Conservation (phyloP, 2,113 vertebrate genomes). For the Elephantulus edwardii region DNA sequence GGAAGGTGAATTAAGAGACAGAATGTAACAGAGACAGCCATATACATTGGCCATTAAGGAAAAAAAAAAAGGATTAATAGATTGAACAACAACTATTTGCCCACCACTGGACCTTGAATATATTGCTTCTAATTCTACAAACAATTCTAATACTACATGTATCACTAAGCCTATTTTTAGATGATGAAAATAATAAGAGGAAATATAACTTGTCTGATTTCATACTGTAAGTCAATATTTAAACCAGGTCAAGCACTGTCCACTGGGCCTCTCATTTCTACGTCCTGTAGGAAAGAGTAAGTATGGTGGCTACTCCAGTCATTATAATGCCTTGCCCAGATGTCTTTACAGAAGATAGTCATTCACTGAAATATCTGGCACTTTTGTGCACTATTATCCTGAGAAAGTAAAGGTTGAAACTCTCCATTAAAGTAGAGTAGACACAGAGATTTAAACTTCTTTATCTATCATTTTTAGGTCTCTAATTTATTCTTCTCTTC, state of each 20-base stretch:
- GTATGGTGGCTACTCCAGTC: background rate
- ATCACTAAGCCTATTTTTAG: slow-evolving; percentile 9
- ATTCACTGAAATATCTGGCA: background rate
- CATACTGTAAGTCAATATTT: background rate
- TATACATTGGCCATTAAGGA: background rate
- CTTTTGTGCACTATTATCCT: background rate
- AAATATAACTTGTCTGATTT: background rate
- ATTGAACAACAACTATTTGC: background rate
- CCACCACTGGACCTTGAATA: background rate
- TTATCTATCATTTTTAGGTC: background rate
- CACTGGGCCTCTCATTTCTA: background rate
- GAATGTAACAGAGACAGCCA: background rate
- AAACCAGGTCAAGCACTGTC: background rate
- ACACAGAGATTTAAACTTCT: background rate
- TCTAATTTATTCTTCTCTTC: background rate
- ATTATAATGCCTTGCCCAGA: background rate
- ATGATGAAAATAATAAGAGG: background rate
- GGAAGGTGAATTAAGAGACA: background rate
- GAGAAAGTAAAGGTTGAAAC: background rate
- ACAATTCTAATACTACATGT: background rate
- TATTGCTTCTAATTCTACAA: background rate
- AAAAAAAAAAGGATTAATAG: background rate
- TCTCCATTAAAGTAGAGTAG: background rate
- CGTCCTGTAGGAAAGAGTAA: background rate
- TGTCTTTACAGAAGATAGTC: background rate